These are phyloP conservation scores for Dusona sp. DNA, from an alignment of 2,888 invertebrate species.

Conservation along the genomic window DNA sequence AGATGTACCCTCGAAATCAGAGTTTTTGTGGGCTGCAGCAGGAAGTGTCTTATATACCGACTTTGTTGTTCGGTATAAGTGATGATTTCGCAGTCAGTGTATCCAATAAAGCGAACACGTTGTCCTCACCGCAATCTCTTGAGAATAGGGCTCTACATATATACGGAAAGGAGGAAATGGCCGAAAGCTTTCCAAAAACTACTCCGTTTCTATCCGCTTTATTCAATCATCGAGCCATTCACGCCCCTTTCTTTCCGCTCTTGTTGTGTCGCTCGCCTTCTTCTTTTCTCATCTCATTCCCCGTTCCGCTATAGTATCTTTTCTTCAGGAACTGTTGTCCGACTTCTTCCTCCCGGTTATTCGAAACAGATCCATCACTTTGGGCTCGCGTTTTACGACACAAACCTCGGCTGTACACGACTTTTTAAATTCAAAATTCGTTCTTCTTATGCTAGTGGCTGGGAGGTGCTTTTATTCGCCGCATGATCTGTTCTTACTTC, in stretches of 20 bases:
- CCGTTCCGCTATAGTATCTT: background rate
- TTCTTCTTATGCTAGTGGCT: background rate
- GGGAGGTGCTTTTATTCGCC: background rate
- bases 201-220: constrained; percentile 77
- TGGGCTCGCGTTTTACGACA: constrained; percentile 20
- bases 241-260: constrained; percentile 74
- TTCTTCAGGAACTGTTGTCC: constrained; percentile 4
- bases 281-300: constrained; percentile 41
- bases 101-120: constrained; percentile 13
- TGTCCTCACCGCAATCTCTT: constrained; percentile 27
- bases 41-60: constrained; percentile 13
- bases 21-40: background rate
- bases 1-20: background rate
- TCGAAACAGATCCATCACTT: constrained; percentile 40
- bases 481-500: background rate
- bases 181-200: constrained; percentile 52
- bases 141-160: constrained; percentile 19
- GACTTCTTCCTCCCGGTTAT: constrained; percentile 25
- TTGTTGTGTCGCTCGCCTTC: constrained; percentile 51
- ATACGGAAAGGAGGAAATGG: constrained; percentile 18
- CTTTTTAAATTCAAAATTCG: constrained; percentile 7
- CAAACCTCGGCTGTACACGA: background rate
- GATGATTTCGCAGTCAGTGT: constrained; percentile 34
- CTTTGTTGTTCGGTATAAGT: constrained; percentile 29
- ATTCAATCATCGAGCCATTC: constrained; percentile 83